Base-by-base conservation (phyloP, 2,797 vertebrate species). In the Alfaro cultratus region DNA sequence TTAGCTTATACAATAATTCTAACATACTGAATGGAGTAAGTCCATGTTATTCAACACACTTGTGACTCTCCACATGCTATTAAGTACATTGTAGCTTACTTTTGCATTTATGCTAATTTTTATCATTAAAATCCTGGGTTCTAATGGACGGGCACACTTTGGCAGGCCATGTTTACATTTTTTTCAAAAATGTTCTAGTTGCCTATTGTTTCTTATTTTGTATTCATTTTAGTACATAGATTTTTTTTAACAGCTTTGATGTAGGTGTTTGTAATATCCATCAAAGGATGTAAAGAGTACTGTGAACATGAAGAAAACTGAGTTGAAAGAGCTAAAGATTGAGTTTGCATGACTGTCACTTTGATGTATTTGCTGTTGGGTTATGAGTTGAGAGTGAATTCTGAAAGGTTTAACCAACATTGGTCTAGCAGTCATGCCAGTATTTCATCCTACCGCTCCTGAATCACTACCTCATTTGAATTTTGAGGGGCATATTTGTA, bases 401-500 rank as follows among this genome's bases (percentile, higher is more conserved):
- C 60, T 83, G 81, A 84, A 77, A 51, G 57, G 68, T 80, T 75
- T 88, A 74, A 88, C 49, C 57, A 57, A 78, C 81, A 74, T 86
- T 83, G 78, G 79, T 70, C 78, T n/a, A 74, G 43, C 47, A 72
- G 75, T 67, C 74, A 34, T 39, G 78, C 73, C 83, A 79, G 47
- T 76, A 49, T 82, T 85, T 85, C 74, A 76, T 82, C 75, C 41
- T 81, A 75, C 79, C 70, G 84, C 85, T 73, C 74, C 80, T 79
- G 80, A 87, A 60, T 81, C 77, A 83, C 79, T 84, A 39, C 23
- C 79, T 88, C 79, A 83, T 88, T 85, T 87, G 74, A 79, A 84
- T 80, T 70, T 81, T 85, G 76, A 74, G 80, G 80, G 55, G 1
- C 73, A 82, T 18, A 74, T 82, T 79, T 74, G 72, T 77, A 74